Base-by-base conservation (phyloP, 1,140 invertebrate species). In the Meloidogyne exigua region DNA sequence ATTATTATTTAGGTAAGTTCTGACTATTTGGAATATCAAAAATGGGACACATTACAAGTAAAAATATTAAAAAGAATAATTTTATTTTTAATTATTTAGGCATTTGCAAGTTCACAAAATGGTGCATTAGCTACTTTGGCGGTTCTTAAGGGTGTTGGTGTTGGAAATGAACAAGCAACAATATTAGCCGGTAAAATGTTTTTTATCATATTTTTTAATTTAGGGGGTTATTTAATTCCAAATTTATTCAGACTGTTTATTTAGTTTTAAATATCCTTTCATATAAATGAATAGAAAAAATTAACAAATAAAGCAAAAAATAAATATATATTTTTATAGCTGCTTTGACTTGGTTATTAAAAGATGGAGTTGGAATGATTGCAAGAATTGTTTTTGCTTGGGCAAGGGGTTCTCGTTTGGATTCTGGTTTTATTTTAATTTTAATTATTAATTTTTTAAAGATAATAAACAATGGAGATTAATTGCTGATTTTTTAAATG, bases 401-500 rank as follows among this genome's bases (percentile, higher is more conserved):
- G 92, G 91, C 91, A 88, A 92, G 95, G 89, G 94, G 95, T n/a
- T 86, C 77, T 65, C 65, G 65, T 67, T 71, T 84, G 9, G 83
- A 84, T 72, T 76, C 84, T 26, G 82, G 81, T 84, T 36, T 49
- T n/a, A 39, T 9, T 39, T 39, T 9, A 39, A 39, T 57, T 57
- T 57, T 21, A 57, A 57, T n/a, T 57, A n/a, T n/a, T 21, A n/a
- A 49, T 49, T 18, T 18, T 57, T 57, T 57, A n/a, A 57, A 82
- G 81, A 87, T 68, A 82, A 69, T 15, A 86, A 86, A 80, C 75
- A 77, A 74, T 86, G 86, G 86, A 89, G 90, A 66, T 88, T 98
- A n/a, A 93, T 95, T 88, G 96, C 96, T 42, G 96, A 98, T 89
- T 90, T 94, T 71, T 85, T 96, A 7, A 98, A 98, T 89, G 95